Conservation (phyloP, 2,888 invertebrate species). For the Myopa testacea region DNA sequence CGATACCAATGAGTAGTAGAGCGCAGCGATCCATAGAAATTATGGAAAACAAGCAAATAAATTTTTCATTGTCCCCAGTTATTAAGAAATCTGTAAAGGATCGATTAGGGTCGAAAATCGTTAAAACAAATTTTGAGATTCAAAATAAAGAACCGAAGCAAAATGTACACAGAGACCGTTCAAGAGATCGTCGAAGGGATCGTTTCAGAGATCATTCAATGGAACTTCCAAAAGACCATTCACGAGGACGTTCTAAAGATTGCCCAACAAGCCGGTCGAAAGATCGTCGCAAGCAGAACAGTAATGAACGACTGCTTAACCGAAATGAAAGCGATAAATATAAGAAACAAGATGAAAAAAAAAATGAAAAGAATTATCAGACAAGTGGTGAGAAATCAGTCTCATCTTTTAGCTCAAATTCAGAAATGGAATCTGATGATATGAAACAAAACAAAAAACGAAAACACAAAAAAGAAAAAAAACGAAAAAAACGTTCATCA, state of each 20-base stretch:
- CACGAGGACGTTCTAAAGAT: slow-evolving; percentile 1
- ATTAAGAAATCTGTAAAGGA: slow-evolving; percentile 77
- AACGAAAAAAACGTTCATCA: slow-evolving; percentile 27
- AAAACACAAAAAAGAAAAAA: slow-evolving; percentile 31
- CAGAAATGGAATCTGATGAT: slow-evolving; percentile 30
- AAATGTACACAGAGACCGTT: slow-evolving; percentile 35
- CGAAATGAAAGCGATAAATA: slow-evolving; percentile 16
- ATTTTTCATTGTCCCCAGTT: slow-evolving; percentile 6
- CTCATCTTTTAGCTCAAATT: slow-evolving; percentile 19
- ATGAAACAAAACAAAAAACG: slow-evolving; percentile 29
- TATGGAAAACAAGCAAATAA: slow-evolving; percentile 19
- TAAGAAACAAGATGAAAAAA: slow-evolving; percentile 10
- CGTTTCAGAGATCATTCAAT: not conserved
- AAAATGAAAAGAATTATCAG: not conserved
- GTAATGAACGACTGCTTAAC: slow-evolving; percentile 1
- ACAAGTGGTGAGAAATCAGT: slow-evolving; percentile 16
- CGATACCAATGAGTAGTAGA: slow-evolving; percentile 69
- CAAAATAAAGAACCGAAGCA: slow-evolving; percentile 31
- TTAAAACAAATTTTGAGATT: slow-evolving; percentile 37
- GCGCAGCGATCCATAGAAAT: slow-evolving; percentile 64
- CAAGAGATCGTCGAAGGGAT: slow-evolving; percentile 33
- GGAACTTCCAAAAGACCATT: not conserved
- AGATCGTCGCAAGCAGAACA: not conserved
- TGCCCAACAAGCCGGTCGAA: not conserved
- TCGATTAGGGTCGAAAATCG: slow-evolving; percentile 75